Percentiles rank a stretch among this genome's conserved stretches.
Conservation (phyloP, 2,797 vertebrate species). For the Kryptolebias ocellatus region DNA sequence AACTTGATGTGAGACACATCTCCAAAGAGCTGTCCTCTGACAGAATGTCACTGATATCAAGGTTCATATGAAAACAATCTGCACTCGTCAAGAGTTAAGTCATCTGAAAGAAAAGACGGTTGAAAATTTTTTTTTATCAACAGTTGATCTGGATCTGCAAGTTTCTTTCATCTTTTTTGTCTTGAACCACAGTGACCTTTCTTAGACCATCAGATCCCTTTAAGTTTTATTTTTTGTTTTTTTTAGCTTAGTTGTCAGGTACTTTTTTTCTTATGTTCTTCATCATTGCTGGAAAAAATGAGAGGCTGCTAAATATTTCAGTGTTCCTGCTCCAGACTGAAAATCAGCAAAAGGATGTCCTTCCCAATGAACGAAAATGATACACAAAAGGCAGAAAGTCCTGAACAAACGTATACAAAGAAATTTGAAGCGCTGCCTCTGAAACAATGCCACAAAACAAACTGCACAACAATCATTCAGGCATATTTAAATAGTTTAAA, state of each 20-base stretch:
- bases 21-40: slow-evolving; percentile 12
- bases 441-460: too few relatives aligned
- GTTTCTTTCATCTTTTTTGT: neutral
- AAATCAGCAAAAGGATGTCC: neutral
- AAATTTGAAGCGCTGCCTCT: too few relatives aligned
- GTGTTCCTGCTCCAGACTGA: slow-evolving; percentile 3
- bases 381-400: neutral
- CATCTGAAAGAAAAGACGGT: neutral
- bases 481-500: too few relatives aligned
- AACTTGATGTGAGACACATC: slow-evolving; percentile 16
- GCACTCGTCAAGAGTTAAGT: neutral
- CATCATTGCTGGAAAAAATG: neutral
- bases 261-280: slow-evolving; percentile 6
- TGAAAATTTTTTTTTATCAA: neutral
- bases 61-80: neutral
- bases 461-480: too few relatives aligned
- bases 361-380: neutral
- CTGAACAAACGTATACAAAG: too few relatives aligned
- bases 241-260: neutral
- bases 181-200: neutral
- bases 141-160: slow-evolving; percentile 2
- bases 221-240: neutral
- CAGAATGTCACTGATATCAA: neutral
- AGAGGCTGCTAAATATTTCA: slow-evolving; percentile 8
- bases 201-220: neutral